A percentile compares a stretch with the other conserved stretches of the same genome.
phyloP scores from a whole-genome alignment of 2,113 vertebrate species.

The Emydura subglobosa region DNA sequence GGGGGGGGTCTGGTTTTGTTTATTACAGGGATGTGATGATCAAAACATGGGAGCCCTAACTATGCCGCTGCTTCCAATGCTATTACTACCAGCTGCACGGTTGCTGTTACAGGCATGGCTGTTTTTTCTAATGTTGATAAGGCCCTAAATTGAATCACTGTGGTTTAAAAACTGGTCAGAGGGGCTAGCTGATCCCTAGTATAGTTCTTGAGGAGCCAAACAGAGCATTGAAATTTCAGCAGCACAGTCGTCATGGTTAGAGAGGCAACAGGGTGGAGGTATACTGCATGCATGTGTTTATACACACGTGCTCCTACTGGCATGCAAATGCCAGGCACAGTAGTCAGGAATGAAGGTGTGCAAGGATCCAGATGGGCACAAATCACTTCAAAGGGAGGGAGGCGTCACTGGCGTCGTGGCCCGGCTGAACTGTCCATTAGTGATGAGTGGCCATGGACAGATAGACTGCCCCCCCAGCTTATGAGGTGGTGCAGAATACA shows the following conservation, averaged over 20 bases:
- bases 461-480: too few species aligned
- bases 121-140: background rate
- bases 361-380: background rate
- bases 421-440: background rate
- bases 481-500: fast-evolving
- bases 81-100: background rate
- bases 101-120: background rate
- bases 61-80: background rate
- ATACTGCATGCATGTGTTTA: background rate
- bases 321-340: background rate
- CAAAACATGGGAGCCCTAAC: background rate
- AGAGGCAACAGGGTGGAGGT: background rate
- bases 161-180: background rate
- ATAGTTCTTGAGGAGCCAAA: background rate
- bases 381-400: background rate
- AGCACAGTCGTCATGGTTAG: background rate
- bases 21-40: background rate
- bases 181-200: constrained; percentile 10
- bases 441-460: background rate
- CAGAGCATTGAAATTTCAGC: constrained; percentile 5
- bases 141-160: background rate
- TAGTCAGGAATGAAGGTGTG: background rate
- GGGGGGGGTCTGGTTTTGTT: background rate
- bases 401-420: background rate
- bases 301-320: background rate